Base-by-base conservation (phyloP, 2,888 invertebrate genomes). In the Oscheius onirici region DNA sequence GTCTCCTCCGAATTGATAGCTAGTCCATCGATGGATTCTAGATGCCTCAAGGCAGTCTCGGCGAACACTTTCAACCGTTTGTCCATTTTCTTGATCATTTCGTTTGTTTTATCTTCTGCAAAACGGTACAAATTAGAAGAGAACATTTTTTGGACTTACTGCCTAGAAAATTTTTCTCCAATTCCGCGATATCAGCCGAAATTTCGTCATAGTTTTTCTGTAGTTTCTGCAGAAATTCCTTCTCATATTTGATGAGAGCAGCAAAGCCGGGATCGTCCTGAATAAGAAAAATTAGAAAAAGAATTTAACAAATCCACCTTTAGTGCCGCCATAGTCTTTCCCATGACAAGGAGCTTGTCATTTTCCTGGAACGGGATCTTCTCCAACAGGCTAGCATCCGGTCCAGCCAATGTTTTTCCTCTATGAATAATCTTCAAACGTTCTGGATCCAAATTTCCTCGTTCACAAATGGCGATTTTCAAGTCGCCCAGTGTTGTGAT, bases 301-400 rank as follows among this genome's bases (percentile, higher is more conserved):
- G 63, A 66, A 22, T 1, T 51, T 34, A 40, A 8, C 8, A 26
- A 60, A n/a, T 26, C 46, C 41, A 68, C 74, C 71, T 70, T 73
- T 28, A 76, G 54, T 28, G 77, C 71, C 11, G 72, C 78, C n/a
- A 74, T 74, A 10, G 61, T 51, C 63, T 75, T 78, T 17, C 85
- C 84, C 78, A 86, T 83, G 17, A 83, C 81, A 52, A 83, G 77
- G 17, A 84, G 68, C 60, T 80, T 83, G 68, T 86, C 85, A 46
- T 78, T 77, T 20, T 83, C 83, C 49, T 83, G 81, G 75, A 86
- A 85, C 22, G 71, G 65, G 28, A 82, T 61, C 13, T 75, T 72
- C 11, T 67, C 71, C 11, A 86, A 67, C 2, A 72, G 66, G 6
- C 52, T 61, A 13, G 70, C 77, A 44, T 73, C 74, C 5, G 66